phyloP scores from a whole-genome alignment of 2,113 vertebrate species.

The Machaerirhynchus nigripectus region DNA sequence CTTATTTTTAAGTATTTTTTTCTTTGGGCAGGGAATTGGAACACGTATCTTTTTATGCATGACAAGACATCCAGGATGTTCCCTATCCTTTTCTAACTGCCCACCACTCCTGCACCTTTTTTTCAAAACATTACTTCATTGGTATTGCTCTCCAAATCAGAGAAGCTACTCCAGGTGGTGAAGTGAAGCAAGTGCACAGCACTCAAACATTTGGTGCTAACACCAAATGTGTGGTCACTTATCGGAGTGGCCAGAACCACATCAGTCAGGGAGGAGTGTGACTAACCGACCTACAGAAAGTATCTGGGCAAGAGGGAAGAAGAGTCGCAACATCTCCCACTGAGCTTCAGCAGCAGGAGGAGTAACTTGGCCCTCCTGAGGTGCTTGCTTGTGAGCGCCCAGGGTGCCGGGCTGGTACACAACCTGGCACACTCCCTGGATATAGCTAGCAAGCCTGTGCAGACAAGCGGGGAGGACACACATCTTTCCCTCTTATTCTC shows the following conservation, averaged over 20 bases:
- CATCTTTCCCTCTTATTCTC: neutral
- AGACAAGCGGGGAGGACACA: neutral
- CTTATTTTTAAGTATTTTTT: neutral
- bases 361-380: neutral
- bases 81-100: neutral
- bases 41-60: neutral
- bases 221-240: accelerated
- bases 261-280: neutral
- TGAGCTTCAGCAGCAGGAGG: neutral
- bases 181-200: neutral
- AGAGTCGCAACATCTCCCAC: neutral
- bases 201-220: neutral
- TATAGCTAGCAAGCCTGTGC: neutral
- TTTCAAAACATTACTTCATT: neutral
- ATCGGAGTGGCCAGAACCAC: neutral
- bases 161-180: neutral
- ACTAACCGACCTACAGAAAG: neutral
- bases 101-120: neutral
- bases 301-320: neutral
- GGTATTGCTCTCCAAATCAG: neutral
- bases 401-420: neutral
- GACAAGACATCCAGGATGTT: neutral
- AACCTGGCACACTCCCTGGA: accelerated
- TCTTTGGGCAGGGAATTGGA: neutral
- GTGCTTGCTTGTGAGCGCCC: neutral